phyloP scores from a whole-genome alignment of 2,888 invertebrate genomes.

The Thumatha senex region DNA sequence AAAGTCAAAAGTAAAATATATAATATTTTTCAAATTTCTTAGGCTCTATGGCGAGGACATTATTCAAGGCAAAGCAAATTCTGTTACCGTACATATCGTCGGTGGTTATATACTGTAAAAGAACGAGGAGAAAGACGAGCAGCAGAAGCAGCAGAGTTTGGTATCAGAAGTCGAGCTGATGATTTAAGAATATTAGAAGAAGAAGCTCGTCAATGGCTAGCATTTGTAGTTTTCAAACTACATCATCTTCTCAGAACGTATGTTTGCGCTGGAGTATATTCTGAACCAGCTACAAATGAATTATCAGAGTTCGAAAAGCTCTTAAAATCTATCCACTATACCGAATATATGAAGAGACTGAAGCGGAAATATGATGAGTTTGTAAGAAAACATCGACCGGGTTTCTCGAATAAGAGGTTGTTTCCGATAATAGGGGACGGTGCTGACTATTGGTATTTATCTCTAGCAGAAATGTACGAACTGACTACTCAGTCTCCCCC shows the following conservation, averaged over 20 bases:
- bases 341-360: conserved; percentile 70
- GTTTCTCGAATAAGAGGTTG: conserved; percentile 68
- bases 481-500: conserved; percentile 47
- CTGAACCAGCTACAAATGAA: conserved; percentile 57
- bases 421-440: conserved; percentile 77
- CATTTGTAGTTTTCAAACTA: conserved; percentile 73
- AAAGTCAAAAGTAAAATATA: too few relatives aligned
- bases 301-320: conserved; percentile 72
- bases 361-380: conserved; percentile 72
- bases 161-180: conserved; percentile 68
- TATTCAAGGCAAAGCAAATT: conserved; percentile 67
- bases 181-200: conserved; percentile 70
- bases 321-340: conserved; percentile 70
- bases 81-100: conserved; percentile 67
- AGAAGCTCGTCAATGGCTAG: conserved; percentile 74
- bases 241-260: conserved; percentile 72
- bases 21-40: neutral
- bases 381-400: conserved; percentile 69
- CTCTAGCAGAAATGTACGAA: conserved; percentile 77
- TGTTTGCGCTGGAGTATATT: conserved; percentile 68
- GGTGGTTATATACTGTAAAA: conserved; percentile 65
- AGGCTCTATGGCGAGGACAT: conserved; percentile 72
- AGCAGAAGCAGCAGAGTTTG: conserved; percentile 70
- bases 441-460: conserved; percentile 75
- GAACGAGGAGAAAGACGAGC: conserved; percentile 66